phyloP scores from a whole-genome alignment of 2,113 vertebrate genomes.

The Aspidoscelis tigris region DNA sequence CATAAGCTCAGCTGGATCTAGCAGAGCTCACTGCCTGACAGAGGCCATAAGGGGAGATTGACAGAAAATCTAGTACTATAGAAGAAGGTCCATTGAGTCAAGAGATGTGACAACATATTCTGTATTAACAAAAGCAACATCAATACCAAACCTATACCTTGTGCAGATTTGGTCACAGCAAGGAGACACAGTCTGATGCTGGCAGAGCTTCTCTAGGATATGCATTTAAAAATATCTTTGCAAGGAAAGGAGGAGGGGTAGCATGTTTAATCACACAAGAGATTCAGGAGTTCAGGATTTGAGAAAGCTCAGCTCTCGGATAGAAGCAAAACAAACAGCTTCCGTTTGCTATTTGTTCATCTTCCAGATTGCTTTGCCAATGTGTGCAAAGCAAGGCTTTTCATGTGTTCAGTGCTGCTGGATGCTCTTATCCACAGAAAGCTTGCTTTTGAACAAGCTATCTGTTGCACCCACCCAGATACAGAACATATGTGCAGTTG shows the following conservation, averaged over 20 bases:
- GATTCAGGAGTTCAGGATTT: constrained; percentile 52
- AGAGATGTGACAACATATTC: constrained; percentile 8
- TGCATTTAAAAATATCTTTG: constrained; percentile 28
- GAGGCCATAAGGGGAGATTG: constrained; percentile 1
- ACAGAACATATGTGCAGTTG: constrained; percentile 7
- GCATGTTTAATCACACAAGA: constrained; percentile 30
- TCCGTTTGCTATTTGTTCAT: constrained; percentile 53
- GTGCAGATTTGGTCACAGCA: not conserved
- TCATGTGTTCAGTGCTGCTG: constrained; percentile 24
- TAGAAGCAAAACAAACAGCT: constrained; percentile 45
- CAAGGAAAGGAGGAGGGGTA: constrained; percentile 23
- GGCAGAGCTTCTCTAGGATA: not conserved
- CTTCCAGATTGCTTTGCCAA: constrained; percentile 50
- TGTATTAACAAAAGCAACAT: constrained; percentile 16
- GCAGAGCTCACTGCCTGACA: fast-evolving
- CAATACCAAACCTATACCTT: not conserved
- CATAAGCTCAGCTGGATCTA: not conserved
- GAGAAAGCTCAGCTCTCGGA: constrained; percentile 28
- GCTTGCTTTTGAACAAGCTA: constrained; percentile 42
- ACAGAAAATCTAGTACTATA: not conserved
- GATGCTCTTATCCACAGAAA: constrained; percentile 15
- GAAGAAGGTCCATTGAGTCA: not conserved
- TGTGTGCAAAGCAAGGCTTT: constrained; percentile 36
- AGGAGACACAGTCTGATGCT: constrained; percentile 5
- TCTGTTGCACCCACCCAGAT: constrained; percentile 25